Base-by-base conservation (phyloP, 2,113 vertebrate species). In the Gorsachius goisagi region DNA sequence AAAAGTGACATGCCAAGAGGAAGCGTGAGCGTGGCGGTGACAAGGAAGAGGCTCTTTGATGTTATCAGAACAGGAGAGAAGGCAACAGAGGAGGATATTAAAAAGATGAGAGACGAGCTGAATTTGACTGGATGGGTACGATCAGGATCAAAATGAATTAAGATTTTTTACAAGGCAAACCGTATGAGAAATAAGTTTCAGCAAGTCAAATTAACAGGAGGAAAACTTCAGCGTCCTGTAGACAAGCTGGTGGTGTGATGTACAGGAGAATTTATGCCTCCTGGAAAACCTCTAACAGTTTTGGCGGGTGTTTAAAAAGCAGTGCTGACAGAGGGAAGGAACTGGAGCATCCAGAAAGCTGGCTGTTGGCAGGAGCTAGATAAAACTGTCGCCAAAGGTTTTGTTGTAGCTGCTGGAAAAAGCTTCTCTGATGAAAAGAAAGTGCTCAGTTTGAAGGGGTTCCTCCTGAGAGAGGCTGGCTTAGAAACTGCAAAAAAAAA, bases 21-120 rank as follows among this genome's bases (percentile, higher is more conserved):
- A 91, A 93, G 80, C 15, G 3, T 26, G 39, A 94, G 64, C 3
- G 0, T 24, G 69, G n/a, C 20, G 3, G 45, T 37, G 85, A 88
- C 52, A 71, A 74, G 66, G 69, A 41, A 75, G 72, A 71, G n/a
- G 47, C 37, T 85, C 85, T 94, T 86, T 93, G 88, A 86, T 93
- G 80, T 52, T 93, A 91, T 66, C 85, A 60, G 85, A 56, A 60
- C 50, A 52, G 66, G 26, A 56, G 35, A 69, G 75, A 52, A 74
- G 47, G 88, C 84, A 74, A 59, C 71, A 78, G 90, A 60, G 52
- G 52, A 83, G 85, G 88, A 86, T 90, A 95, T 95, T 95, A 95
- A 91, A 91, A 69, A 93, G 88, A 93, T 71, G 52, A 86, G 95
- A 95, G 75, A 35, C 35, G 66, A 79, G 80, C 84, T 53, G 84